phyloP scores from a whole-genome alignment of 2,113 vertebrate species.

The Tetrax tetrax region DNA sequence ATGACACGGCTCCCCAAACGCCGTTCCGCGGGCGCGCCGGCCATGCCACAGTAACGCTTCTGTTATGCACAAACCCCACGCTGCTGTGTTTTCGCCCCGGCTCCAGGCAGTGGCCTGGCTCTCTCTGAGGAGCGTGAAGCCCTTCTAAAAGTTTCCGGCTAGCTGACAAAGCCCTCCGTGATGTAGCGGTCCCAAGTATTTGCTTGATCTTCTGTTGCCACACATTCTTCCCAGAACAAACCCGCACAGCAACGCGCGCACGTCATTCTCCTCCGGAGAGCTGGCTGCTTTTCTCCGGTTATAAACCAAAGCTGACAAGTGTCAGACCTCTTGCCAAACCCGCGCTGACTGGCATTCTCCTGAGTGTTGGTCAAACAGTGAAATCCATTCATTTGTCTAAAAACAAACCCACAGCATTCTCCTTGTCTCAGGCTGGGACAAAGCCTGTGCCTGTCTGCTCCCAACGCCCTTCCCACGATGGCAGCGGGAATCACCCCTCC shows the following conservation, averaged over 20 bases:
- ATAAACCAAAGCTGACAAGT: background rate
- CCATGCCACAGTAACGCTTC: rapidly evolving
- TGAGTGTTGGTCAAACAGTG: background rate
- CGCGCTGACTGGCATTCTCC: background rate
- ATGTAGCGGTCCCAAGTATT: background rate
- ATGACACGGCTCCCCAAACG: background rate
- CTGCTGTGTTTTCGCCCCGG: rapidly evolving
- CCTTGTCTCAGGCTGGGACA: background rate
- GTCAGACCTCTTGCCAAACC: background rate
- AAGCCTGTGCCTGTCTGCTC: background rate
- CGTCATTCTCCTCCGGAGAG: background rate
- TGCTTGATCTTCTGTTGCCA: background rate
- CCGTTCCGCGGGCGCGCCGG: background rate
- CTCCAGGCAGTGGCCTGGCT: background rate
- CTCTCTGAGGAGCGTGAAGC: background rate
- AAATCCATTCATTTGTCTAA: background rate
- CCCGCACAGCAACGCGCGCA: background rate
- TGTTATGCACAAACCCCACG: background rate
- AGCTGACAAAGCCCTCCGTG: background rate
- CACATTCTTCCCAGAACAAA: background rate
- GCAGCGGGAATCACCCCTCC: background rate
- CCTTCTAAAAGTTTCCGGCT: background rate
- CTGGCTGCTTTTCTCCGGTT: background rate
- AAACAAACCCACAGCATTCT: background rate
- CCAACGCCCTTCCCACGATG: background rate